Evolutionary conservation across 2,797 vertebrate genomes (phyloP).

Genomic region (Buceros bicornis): DNA sequence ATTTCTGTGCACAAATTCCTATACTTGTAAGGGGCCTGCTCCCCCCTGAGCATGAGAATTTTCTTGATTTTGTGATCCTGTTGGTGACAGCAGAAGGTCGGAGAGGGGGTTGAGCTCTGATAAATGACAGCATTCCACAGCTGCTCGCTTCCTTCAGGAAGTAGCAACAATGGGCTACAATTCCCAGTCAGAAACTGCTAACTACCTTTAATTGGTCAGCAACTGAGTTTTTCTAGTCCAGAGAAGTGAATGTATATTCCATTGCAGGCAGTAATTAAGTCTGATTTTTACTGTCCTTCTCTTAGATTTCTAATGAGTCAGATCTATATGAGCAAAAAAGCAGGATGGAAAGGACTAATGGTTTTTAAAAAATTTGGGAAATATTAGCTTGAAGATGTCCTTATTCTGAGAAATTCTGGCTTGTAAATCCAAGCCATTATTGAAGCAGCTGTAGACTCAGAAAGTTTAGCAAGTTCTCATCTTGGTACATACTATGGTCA

Average conservation of each 20-base stretch:
- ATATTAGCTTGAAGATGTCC: background rate
- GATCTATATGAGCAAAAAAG: background rate
- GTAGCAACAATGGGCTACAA: background rate
- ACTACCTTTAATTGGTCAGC: conserved; percentile 21
- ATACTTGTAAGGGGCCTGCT: background rate
- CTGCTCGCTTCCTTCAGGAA: background rate
- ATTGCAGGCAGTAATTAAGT: conserved; percentile 13
- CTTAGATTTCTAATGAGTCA: background rate
- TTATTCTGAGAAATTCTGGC: background rate
- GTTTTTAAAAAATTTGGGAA: background rate
- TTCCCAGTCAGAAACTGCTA: background rate
- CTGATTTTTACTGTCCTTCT: background rate
- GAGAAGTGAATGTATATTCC: background rate
- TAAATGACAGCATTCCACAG: background rate
- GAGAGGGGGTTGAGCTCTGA: background rate
- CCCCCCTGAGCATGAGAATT: background rate
- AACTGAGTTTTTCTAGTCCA: background rate
- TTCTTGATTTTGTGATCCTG: background rate
- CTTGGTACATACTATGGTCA: background rate
- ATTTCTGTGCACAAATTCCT: background rate
- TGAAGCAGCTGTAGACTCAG: background rate
- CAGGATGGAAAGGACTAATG: background rate
- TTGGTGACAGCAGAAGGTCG: background rate
- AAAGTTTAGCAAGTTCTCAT: background rate
- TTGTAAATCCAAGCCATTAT: background rate